phyloP scores from a whole-genome alignment of 2,113 vertebrate genomes.

The Tupaia tana region DNA sequence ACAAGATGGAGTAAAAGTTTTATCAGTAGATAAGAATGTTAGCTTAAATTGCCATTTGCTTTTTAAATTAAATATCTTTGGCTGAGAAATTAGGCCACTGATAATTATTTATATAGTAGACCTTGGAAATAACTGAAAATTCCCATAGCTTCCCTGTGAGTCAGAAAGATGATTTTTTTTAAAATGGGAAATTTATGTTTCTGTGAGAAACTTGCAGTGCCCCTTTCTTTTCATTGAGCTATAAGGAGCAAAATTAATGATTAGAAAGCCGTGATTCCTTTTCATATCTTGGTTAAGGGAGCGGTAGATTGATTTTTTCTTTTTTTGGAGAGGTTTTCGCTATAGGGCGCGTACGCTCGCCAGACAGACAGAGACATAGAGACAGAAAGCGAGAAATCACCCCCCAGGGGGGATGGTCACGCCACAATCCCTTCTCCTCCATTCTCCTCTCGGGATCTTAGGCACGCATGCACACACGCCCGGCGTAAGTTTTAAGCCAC shows the following conservation, averaged over 20 bases:
- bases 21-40: not conserved
- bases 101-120: slow-evolving; percentile 22
- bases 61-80: slow-evolving; percentile 51
- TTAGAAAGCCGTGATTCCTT: not conserved
- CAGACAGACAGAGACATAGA: no score
- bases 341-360: no score
- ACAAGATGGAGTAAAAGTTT: slow-evolving; percentile 83
- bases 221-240: not conserved
- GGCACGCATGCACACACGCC: no score
- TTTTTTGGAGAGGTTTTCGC: no score
- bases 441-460: no score
- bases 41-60: slow-evolving; percentile 34
- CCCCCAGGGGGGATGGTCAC: no score
- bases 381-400: no score
- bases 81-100: not conserved
- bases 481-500: no score
- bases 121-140: slow-evolving; percentile 43
- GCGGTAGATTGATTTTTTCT: not conserved
- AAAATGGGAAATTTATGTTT: not conserved
- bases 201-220: not conserved
- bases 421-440: no score
- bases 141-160: not conserved
- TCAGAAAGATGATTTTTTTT: not conserved
- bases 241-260: not conserved
- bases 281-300: not conserved